phyloP scores from a whole-genome alignment of 2,797 vertebrate species.

The Naso thynnoides region DNA sequence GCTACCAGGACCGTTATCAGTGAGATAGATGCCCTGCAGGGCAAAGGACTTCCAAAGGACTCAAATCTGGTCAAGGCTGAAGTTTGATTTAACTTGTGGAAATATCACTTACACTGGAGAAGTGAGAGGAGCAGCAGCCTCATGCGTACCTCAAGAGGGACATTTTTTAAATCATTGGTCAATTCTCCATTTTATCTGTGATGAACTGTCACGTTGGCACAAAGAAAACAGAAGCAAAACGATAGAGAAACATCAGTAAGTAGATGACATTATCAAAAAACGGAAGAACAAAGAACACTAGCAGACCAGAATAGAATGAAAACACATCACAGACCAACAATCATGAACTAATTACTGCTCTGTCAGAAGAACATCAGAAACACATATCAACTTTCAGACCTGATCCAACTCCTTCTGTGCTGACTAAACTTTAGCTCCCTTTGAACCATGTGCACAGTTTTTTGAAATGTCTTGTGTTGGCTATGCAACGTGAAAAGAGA shows the following conservation, averaged over 20 bases:
- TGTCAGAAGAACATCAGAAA: slow-evolving; percentile 36
- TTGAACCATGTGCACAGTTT: slow-evolving; percentile 41
- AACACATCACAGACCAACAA: slow-evolving; percentile 23
- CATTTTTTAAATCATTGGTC: slow-evolving; percentile 27
- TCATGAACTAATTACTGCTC: slow-evolving; percentile 31
- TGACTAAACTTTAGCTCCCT: slow-evolving; percentile 42
- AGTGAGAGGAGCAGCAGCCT: slow-evolving; percentile 43
- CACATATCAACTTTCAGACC: slow-evolving; percentile 45
- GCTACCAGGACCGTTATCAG: slow-evolving; percentile 87
- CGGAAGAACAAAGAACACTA: slow-evolving; percentile 5
- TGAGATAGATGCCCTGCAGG: slow-evolving; percentile 62
- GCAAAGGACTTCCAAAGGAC: slow-evolving; percentile 44
- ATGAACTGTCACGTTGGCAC: slow-evolving; percentile 10
- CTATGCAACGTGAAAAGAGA: slow-evolving; percentile 78
- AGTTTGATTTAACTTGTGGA: slow-evolving; percentile 38
- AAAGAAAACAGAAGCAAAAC: background rate
- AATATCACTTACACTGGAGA: slow-evolving; percentile 30
- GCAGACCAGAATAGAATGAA: slow-evolving; percentile 28
- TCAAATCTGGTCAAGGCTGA: slow-evolving; percentile 16
- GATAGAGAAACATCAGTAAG: background rate
- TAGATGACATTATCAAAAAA: background rate
- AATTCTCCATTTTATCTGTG: slow-evolving; percentile 22
- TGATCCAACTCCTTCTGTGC: slow-evolving; percentile 17
- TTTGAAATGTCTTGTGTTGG: slow-evolving; percentile 66
- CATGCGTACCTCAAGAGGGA: slow-evolving; percentile 42